phyloP scores from a whole-genome alignment of 1,140 invertebrate species.

The Drosophila pseudoobscura region DNA sequence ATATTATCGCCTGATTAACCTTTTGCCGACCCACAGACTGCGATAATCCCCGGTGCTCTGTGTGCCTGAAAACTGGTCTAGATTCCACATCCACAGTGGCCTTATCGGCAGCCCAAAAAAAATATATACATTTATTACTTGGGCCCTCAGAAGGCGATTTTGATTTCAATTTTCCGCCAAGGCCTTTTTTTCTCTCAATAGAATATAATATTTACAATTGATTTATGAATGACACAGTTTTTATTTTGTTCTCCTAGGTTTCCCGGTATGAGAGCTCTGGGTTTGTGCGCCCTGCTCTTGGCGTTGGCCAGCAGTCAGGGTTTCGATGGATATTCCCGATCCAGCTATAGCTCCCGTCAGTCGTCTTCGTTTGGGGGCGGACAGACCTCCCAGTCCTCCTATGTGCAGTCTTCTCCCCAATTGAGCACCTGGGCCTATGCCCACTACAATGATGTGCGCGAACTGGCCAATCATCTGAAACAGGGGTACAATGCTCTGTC shows the following conservation, averaged over 20 bases:
- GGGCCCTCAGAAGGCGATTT: constrained; percentile 7
- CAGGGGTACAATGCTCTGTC: constrained; percentile 70
- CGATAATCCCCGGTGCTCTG: constrained; percentile 46
- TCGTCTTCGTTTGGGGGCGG: constrained; percentile 43
- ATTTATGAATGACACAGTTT: constrained; percentile 63
- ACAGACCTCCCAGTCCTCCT: constrained; percentile 26
- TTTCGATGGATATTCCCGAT: constrained; percentile 32
- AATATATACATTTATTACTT: background rate
- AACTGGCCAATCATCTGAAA: constrained; percentile 67
- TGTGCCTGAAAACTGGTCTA: constrained; percentile 41
- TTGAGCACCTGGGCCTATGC: constrained; percentile 61
- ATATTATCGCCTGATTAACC: constrained; percentile 59
- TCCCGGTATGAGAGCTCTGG: constrained; percentile 53
- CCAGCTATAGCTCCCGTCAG: constrained; percentile 46
- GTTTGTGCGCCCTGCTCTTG: constrained; percentile 51
- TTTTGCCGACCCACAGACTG: constrained; percentile 42
- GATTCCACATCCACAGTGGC: constrained; percentile 44
- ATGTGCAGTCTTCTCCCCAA: constrained; percentile 12
- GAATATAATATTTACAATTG: constrained; percentile 17
- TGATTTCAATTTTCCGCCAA: constrained; percentile 14
- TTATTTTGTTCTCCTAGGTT: constrained; percentile 27
- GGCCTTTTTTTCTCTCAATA: background rate
- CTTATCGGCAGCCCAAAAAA: constrained; percentile 52
- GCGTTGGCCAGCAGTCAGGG: constrained; percentile 53
- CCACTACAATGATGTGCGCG: constrained; percentile 63